These are phyloP conservation scores for Polia nebulosa DNA, from an alignment of 2,888 invertebrate genomes.

Conservation along the genomic window DNA sequence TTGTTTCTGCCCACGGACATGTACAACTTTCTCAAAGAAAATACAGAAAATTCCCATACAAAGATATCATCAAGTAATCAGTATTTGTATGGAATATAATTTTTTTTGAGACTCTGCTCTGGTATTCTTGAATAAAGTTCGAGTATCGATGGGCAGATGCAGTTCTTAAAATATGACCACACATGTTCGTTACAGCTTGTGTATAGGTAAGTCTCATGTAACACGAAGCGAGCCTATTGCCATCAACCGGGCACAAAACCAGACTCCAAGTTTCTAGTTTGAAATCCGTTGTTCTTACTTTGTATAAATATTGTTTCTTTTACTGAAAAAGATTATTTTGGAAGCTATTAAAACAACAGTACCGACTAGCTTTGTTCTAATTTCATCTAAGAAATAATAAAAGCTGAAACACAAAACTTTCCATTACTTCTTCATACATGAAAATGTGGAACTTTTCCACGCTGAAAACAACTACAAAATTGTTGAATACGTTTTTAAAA, in stretches of 20 bases:
- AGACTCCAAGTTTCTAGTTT: background rate
- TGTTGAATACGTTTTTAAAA: slow-evolving; percentile 21
- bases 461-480: background rate
- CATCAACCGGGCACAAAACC: background rate
- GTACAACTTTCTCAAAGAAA: no score
- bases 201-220: background rate
- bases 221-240: background rate
- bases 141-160: no score
- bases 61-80: no score
- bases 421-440: slow-evolving; percentile 13
- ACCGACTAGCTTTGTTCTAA: background rate
- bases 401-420: background rate
- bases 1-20: no score
- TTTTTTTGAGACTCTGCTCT: no score
- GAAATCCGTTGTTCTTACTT: background rate
- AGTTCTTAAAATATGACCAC: background rate
- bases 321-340: background rate
- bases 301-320: background rate
- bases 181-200: background rate
- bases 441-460: slow-evolving; percentile 22
- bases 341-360: slow-evolving; percentile 18
- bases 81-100: no score
- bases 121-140: no score
- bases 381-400: slow-evolving; percentile 18
- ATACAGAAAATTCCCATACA: no score